Evolutionary conservation across 2,888 invertebrate genomes (phyloP), one percentile per base, ranked within the genome.

Genomic region (Caenorhabditis macrosperma): DNA sequence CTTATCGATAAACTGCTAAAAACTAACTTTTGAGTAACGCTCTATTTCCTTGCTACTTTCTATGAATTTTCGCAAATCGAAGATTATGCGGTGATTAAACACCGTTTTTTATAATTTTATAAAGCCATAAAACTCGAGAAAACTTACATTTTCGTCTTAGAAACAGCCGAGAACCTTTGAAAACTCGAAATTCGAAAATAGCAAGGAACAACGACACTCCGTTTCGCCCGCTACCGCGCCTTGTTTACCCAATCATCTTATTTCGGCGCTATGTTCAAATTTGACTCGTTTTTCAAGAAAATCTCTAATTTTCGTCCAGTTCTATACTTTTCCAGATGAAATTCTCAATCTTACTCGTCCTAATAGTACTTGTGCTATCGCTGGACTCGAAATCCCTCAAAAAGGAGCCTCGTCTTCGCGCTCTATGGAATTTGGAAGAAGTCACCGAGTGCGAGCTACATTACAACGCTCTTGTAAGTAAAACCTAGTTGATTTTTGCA

Each of bases 341-440:
- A 41, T 26, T 41, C 1, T 17, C 22, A 12, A 28, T 46, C 30
- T 30, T 68, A 35, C 12, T 52, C 6, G 0, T 35, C 0, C 12
- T 55, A 44, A 38, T 35, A 9, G 6, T 50, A 10, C 12, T 61
- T 12, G 17, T 50, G 0, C 12, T 63, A 2, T 17, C 52, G 12
- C 41, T 55, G 1, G 10, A 20, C 6, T 15, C 26, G 15, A 38
- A 48, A 1, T 24, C 38, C 15, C 35, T 28, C 2, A 64, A 50
- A 52, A 41, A 52, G 24, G 48, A 60, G 15, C 67, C 75, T 1
- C 4, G 50, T 9, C 30, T 85, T 0, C 24, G 66, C 26, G 86
- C 88, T 10, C 76, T 89, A 9, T 89, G 89, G 89, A 89, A 89
- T 66, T 80, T 89, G 48, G 85, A 89, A 78, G 82, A 83, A 44